A percentile compares a stretch with the other conserved stretches of the same genome.
phyloP scores from a whole-genome alignment of 1,140 invertebrate genomes.

The Drosophila tsacasi region DNA sequence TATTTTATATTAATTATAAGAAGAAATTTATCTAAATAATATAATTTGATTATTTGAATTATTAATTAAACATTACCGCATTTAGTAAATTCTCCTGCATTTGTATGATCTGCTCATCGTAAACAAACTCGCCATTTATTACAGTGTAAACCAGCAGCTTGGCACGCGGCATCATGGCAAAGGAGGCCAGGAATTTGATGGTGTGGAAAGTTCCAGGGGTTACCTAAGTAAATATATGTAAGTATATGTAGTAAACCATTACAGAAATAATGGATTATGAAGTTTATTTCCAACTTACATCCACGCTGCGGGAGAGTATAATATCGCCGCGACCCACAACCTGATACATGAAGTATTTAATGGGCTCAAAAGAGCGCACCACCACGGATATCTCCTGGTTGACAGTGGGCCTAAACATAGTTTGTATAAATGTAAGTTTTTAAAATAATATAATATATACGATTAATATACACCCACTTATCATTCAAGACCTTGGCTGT shows the following conservation, averaged over 20 bases:
- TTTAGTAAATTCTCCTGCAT: constrained; percentile 92
- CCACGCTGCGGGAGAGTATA: constrained; percentile 89
- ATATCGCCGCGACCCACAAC: constrained; percentile 95
- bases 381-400: constrained; percentile 93
- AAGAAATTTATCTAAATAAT: background rate
- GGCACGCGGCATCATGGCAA: constrained; percentile 93
- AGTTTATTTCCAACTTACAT: constrained; percentile 80
- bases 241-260: background rate
- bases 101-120: constrained; percentile 93
- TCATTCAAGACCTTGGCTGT: constrained; percentile 90
- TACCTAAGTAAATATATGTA: constrained; percentile 43
- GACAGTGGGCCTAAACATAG: constrained; percentile 86
- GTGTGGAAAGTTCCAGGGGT: constrained; percentile 82
- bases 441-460: background rate
- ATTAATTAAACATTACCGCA: constrained; percentile 86
- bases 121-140: constrained; percentile 92
- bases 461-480: constrained; percentile 68
- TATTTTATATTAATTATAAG: too few relatives aligned
- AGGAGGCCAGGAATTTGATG: constrained; percentile 89
- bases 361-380: constrained; percentile 92
- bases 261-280: background rate
- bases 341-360: constrained; percentile 92
- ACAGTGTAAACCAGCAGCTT: constrained; percentile 93
- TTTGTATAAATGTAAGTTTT: background rate
- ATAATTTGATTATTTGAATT: background rate